Conservation (phyloP, 1,140 invertebrate genomes). For the Adelges cooleyi region DNA sequence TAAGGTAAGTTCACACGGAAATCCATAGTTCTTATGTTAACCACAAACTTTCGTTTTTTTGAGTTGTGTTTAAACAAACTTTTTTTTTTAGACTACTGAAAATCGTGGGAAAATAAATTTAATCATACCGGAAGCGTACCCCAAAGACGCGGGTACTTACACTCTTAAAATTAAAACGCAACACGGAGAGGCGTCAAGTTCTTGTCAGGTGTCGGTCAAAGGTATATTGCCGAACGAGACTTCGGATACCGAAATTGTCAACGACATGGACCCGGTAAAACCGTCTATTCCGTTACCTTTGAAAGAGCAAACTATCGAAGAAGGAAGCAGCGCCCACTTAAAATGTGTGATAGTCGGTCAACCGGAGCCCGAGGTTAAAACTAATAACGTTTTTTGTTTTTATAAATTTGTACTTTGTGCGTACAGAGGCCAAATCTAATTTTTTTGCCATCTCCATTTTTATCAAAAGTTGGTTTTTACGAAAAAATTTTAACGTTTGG, state of each 20-base stretch:
- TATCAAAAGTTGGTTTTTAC: too few relatives aligned
- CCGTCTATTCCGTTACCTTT: slow-evolving; percentile 61
- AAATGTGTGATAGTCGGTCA: slow-evolving; percentile 73
- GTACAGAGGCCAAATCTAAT: not conserved
- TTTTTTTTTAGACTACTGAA: slow-evolving; percentile 12
- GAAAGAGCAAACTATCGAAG: slow-evolving; percentile 53
- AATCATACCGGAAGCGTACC: slow-evolving; percentile 53
- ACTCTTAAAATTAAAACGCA: slow-evolving; percentile 50
- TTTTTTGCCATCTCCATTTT: not conserved
- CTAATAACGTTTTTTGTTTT: not conserved
- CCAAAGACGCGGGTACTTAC: slow-evolving; percentile 59
- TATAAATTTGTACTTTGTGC: too few relatives aligned
- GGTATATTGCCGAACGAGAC: slow-evolving; percentile 55
- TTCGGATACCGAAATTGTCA: slow-evolving; percentile 57
- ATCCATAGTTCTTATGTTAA: too few relatives aligned
- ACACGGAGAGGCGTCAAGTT: slow-evolving; percentile 49
- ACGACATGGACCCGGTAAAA: slow-evolving; percentile 56
- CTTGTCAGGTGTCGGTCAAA: slow-evolving; percentile 57
- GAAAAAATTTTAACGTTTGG: too few relatives aligned
- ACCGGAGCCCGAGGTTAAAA: slow-evolving; percentile 63
- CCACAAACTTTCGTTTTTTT: too few relatives aligned
- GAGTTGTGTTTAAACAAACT: too few relatives aligned
- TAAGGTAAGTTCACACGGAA: slow-evolving; percentile 39
- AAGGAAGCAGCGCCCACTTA: slow-evolving; percentile 57
- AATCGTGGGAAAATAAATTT: slow-evolving; percentile 46